Base-by-base conservation (phyloP, 1,140 invertebrate species). In the Pectinophora gossypiella region DNA sequence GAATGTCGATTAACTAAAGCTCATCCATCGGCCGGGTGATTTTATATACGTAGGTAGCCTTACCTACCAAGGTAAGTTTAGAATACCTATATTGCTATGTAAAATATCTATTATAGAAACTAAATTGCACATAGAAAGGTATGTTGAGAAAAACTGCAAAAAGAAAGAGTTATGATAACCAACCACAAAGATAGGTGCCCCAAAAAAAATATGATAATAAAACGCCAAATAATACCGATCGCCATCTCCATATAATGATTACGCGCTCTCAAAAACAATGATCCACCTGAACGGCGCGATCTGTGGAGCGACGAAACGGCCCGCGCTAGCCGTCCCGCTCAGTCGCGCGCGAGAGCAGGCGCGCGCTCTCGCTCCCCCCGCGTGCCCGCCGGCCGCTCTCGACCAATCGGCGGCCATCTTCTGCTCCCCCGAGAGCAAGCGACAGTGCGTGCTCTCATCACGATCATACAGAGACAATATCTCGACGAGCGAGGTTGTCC, bases 361-460 rank as follows among this genome's bases (percentile, higher is more conserved):
- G 81, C 71, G 72, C 77, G 56, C 74, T 86, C 81, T 85, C 79
- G 51, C 72, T 85, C 76, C 68, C 70, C 65, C 78, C 75, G 73
- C 67, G 73, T 72, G 68, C 66, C 65, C 74, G 73, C 56, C 68
- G 59, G 67, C 56, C 69, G 68, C 59, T 82, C 74, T 83, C 82
- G 74, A 82, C 83, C 83, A 86, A 86, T 86, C 73, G 68, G 71
- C 74, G 66, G 79, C 79, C 77, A 84, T 86, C 78, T 85, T 76
- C 61, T 86, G 83, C 83, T 86, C 83, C 83, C 80, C 72, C 80
- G 83, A 86, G 83, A 86, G 83, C 79, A 86, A 83, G 76, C 83
- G 83, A 86, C 83, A 86, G 76, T 86, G 83, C 83, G 80, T 84
- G 65, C 83, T 86, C 83, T 86, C 80, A 84, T 85, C 82, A 81